Evolutionary conservation across 2,797 vertebrate species (phyloP).

Genomic region (Clarias platycephalus): DNA sequence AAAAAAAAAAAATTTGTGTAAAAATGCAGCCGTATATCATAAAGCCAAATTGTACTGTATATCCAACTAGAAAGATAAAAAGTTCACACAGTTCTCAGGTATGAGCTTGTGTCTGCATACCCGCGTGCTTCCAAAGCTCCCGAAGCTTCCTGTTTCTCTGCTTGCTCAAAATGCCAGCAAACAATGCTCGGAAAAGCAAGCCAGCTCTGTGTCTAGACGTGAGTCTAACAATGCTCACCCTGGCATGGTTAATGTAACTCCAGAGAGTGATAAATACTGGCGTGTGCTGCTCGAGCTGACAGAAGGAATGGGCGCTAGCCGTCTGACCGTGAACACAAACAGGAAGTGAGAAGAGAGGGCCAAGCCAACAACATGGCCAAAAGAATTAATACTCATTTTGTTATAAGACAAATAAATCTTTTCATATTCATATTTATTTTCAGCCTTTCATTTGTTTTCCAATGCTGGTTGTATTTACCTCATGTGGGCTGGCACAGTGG

Average conservation of each 20-base stretch:
- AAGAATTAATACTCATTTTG: slow-evolving; percentile 13
- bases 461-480: not conserved
- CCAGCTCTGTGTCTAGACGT: slow-evolving; percentile 70
- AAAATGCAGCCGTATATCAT: not conserved
- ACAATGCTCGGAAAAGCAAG: slow-evolving; percentile 76
- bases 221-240: slow-evolving; percentile 55
- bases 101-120: slow-evolving; percentile 5
- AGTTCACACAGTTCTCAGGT: not conserved
- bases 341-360: slow-evolving; percentile 7
- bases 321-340: not conserved
- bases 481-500: too few species aligned
- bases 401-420: not conserved
- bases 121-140: not conserved
- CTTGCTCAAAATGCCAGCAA: slow-evolving; percentile 64
- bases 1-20: not conserved
- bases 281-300: not conserved
- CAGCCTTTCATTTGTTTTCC: not conserved
- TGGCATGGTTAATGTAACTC: slow-evolving; percentile 30
- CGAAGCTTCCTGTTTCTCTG: slow-evolving; percentile 76
- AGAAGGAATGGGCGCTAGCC: slow-evolving; percentile 15
- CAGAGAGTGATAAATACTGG: slow-evolving; percentile 30
- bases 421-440: not conserved
- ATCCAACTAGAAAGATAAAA: not conserved
- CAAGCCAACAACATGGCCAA: slow-evolving; percentile 11
- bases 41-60: not conserved